Evolutionary conservation across 2,888 invertebrate species (phyloP).

Genomic region (Allacma fusca): DNA sequence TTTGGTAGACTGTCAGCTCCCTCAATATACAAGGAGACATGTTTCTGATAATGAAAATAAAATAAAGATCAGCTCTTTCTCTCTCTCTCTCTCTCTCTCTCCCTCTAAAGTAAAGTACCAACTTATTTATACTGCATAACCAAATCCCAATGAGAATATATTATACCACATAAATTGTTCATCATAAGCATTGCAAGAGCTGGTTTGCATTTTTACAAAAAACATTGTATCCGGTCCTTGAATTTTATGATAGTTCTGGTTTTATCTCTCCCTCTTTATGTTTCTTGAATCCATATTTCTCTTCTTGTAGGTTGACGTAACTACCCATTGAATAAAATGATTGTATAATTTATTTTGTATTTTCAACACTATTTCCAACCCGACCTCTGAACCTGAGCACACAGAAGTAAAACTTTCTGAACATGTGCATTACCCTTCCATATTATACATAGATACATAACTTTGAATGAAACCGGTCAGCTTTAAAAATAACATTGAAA

Average conservation of each 20-base stretch:
- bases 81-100: not conserved
- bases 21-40: not conserved
- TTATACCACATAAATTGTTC: not conserved
- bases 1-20: constrained; percentile 9
- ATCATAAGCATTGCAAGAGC: not conserved
- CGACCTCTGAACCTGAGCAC: not conserved
- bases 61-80: constrained; percentile 9
- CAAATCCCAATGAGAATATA: too few species aligned
- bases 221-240: constrained; percentile 23
- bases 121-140: too few species aligned
- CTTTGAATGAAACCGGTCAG: too few species aligned
- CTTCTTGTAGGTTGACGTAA: constrained; percentile 17
- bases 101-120: not conserved
- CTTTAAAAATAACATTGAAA: too few species aligned
- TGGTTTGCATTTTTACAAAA: constrained; percentile 14
- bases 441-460: too few species aligned
- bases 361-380: not conserved
- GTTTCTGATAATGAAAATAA: constrained; percentile 21
- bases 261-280: constrained; percentile 20
- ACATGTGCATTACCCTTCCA: too few species aligned
- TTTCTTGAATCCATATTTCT: not conserved
- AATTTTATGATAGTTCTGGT: constrained; percentile 21
- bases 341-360: constrained; percentile 16
- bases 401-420: too few species aligned
- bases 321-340: constrained; percentile 4